Conservation (phyloP, 1,140 invertebrate species). For the Saccostrea echinata region DNA sequence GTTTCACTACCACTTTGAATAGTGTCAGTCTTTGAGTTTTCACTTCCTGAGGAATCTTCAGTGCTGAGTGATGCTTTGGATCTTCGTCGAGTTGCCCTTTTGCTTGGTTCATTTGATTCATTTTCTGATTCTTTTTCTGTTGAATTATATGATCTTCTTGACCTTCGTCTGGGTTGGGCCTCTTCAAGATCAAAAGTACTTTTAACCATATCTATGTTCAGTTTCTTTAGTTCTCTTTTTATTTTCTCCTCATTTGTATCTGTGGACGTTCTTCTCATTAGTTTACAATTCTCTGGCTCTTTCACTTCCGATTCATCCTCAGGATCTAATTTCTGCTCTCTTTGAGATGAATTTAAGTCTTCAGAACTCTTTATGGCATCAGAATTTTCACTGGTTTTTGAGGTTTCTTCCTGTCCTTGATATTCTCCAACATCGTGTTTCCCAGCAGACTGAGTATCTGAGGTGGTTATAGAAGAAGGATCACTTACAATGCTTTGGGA, state of each 20-base stretch:
- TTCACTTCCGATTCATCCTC: background rate
- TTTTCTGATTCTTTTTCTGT: conserved; percentile 5
- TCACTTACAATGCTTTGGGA: background rate
- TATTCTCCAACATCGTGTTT: background rate
- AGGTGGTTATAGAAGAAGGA: background rate
- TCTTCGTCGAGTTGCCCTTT: conserved; percentile 5
- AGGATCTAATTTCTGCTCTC: background rate
- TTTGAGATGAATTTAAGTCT: background rate
- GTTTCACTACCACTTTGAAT: conserved; percentile 3
- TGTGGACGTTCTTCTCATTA: background rate
- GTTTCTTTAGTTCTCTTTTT: conserved; percentile 36
- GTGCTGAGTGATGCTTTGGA: background rate
- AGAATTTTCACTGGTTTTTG: background rate
- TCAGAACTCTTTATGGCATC: background rate
- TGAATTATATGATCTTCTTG: conserved; percentile 33
- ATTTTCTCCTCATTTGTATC: conserved; percentile 33
- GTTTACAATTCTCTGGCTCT: background rate
- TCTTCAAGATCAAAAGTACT: conserved; percentile 34
- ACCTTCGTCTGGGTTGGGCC: conserved; percentile 34
- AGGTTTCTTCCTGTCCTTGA: background rate
- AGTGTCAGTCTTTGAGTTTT: background rate
- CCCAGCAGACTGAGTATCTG: background rate
- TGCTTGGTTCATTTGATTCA: background rate
- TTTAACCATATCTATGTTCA: conserved; percentile 44
- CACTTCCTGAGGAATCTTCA: background rate